A percentile compares a stretch with the other conserved stretches of the same genome.
phyloP scores from a whole-genome alignment of 2,888 invertebrate species.

The Archips xylosteana region DNA sequence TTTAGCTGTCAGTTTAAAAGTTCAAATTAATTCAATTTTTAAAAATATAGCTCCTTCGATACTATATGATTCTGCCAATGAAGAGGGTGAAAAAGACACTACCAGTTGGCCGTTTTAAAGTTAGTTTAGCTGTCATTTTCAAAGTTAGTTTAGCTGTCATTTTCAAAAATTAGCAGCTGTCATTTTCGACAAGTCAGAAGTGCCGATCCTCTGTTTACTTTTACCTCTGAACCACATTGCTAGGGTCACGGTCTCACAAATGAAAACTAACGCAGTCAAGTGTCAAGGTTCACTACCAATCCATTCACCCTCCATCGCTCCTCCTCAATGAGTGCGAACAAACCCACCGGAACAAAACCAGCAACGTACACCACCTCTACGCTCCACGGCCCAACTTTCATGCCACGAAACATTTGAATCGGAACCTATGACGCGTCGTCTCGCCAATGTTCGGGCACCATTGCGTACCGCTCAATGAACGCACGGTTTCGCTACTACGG shows the following conservation, averaged over 20 bases:
- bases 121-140: no score
- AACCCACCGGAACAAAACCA: not conserved
- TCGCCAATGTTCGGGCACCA: conserved; percentile 24
- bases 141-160: no score
- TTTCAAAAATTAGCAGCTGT: no score
- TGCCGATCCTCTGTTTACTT: not conserved
- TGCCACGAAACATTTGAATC: not conserved
- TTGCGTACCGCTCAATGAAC: conserved; percentile 29
- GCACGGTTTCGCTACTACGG: conserved; percentile 14
- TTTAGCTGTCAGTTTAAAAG: no score
- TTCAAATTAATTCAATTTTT: no score
- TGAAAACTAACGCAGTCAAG: not conserved
- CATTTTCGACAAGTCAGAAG: no score
- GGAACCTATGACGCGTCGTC: conserved; percentile 20
- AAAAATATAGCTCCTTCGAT: no score
- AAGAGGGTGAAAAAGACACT: no score
- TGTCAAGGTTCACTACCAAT: not conserved
- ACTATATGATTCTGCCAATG: no score
- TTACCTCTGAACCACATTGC: not conserved
- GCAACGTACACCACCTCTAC: not conserved
- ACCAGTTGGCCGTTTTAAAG: no score
- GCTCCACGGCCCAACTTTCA: not conserved
- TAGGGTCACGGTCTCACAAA: not conserved
- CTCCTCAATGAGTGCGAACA: not conserved
- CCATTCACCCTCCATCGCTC: not conserved